phyloP scores from a whole-genome alignment of 2,113 vertebrate genomes.

The Elephas maximus region DNA sequence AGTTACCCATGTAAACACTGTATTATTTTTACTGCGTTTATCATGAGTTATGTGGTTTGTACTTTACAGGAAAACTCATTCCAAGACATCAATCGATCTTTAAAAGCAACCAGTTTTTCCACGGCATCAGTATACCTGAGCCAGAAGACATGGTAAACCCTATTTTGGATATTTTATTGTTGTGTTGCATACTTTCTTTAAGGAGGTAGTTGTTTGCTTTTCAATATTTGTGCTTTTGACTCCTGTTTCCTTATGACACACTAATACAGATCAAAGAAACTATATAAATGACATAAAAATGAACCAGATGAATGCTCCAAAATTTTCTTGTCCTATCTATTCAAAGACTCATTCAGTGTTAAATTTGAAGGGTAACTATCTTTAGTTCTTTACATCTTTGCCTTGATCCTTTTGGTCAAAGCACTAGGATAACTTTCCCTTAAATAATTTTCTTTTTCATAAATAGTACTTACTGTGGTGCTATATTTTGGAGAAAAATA shows the following conservation, averaged over 20 bases:
- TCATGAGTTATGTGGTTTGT: neutral
- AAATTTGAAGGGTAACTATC: slow-evolving; percentile 24
- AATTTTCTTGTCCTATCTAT: neutral
- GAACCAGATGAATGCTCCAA: neutral
- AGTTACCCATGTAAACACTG: neutral
- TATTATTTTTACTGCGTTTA: slow-evolving; percentile 26
- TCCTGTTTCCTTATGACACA: slow-evolving; percentile 20
- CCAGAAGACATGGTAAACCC: slow-evolving; percentile 93
- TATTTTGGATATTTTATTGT: neutral
- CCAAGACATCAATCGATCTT: slow-evolving; percentile 97
- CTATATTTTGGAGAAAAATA: neutral
- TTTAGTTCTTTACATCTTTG: neutral
- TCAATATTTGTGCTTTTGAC: neutral
- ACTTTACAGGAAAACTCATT: slow-evolving; percentile 94
- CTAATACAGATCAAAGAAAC: neutral
- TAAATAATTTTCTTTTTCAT: slow-evolving; percentile 29
- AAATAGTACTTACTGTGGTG: neutral
- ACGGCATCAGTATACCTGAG: slow-evolving; percentile 95
- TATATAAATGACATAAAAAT: neutral
- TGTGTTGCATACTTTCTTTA: slow-evolving; percentile 32
- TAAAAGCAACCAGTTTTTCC: slow-evolving; percentile 98
- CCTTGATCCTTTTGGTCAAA: slow-evolving; percentile 38
- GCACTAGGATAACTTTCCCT: neutral
- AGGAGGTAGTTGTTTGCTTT: neutral
- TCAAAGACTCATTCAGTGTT: slow-evolving; percentile 28